phyloP scores from a whole-genome alignment of 2,113 vertebrate genomes.

The Sorex fumeus region DNA sequence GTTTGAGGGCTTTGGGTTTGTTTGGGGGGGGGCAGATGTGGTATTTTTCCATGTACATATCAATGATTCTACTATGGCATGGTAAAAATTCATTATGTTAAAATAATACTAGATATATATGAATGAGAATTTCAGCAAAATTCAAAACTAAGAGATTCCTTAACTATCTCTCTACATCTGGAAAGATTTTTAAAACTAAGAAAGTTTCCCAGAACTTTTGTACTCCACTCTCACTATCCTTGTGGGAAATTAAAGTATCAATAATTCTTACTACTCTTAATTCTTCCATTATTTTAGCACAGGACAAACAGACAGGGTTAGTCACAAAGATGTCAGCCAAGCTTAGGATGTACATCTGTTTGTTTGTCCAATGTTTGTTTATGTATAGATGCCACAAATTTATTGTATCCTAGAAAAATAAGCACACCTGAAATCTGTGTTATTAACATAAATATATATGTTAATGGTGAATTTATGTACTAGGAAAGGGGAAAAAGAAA shows the following conservation, averaged over 20 bases:
- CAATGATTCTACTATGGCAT: neutral
- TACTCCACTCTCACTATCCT: neutral
- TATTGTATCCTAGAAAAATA: slow-evolving; percentile 33
- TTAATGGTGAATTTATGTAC: neutral
- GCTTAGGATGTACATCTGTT: neutral
- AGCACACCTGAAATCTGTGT: neutral
- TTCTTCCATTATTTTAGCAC: slow-evolving; percentile 12
- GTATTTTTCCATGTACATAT: slow-evolving; percentile 24
- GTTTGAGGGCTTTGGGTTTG: neutral
- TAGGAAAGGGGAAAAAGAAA: slow-evolving; percentile 51
- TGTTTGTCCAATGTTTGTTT: neutral
- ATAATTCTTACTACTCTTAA: slow-evolving; percentile 32
- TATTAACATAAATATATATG: slow-evolving; percentile 1
- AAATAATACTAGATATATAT: slow-evolving; percentile 18
- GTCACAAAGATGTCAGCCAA: slow-evolving; percentile 5
- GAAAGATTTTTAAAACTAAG: slow-evolving; percentile 27
- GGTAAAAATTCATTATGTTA: neutral
- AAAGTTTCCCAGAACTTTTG: neutral
- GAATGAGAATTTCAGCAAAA: slow-evolving; percentile 26
- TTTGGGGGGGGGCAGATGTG: neutral
- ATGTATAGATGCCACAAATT: slow-evolving; percentile 18
- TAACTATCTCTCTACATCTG: slow-evolving; percentile 33
- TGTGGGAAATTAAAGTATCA: neutral
- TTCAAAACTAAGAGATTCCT: slow-evolving; percentile 46
- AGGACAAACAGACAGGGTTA: neutral